Evolutionary conservation across 2,888 invertebrate species (phyloP).

Genomic region (Nephrotoma guestfalica): DNA sequence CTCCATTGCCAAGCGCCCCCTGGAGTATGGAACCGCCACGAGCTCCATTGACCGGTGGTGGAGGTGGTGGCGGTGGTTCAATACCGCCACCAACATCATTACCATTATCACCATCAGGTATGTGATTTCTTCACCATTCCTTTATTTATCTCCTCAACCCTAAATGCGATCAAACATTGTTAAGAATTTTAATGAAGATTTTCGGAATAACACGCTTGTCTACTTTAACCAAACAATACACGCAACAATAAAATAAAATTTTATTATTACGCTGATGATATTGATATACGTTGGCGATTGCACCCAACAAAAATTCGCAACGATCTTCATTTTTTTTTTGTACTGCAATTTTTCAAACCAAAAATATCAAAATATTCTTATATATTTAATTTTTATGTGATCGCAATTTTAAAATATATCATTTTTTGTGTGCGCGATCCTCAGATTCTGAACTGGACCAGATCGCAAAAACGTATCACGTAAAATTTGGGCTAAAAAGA

Average conservation of each 20-base stretch:
- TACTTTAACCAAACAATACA: neutral
- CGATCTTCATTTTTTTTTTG: neutral
- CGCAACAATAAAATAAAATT: neutral
- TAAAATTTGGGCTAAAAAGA: neutral
- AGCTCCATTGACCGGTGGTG: slow-evolving; percentile 15
- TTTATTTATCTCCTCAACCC: neutral
- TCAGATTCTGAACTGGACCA: neutral
- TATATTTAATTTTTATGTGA: neutral
- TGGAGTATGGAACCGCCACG: slow-evolving; percentile 23
- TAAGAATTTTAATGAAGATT: slow-evolving; percentile 1
- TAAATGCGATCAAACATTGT: neutral
- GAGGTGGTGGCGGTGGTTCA: slow-evolving; percentile 13
- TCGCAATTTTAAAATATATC: neutral
- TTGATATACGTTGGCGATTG: neutral
- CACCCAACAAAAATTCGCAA: neutral
- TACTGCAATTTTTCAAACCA: neutral
- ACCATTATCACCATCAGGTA: slow-evolving; percentile 44
- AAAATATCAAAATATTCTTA: neutral
- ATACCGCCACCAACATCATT: slow-evolving; percentile 34
- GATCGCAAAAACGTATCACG: neutral
- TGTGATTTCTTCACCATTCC: slow-evolving; percentile 15
- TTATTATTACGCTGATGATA: neutral
- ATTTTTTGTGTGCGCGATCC: neutral
- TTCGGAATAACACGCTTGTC: neutral
- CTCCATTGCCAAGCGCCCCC: slow-evolving; percentile 20